These are phyloP conservation scores for Latrodectus geometricus DNA, from an alignment of 1,140 invertebrate genomes.

Conservation along the genomic window DNA sequence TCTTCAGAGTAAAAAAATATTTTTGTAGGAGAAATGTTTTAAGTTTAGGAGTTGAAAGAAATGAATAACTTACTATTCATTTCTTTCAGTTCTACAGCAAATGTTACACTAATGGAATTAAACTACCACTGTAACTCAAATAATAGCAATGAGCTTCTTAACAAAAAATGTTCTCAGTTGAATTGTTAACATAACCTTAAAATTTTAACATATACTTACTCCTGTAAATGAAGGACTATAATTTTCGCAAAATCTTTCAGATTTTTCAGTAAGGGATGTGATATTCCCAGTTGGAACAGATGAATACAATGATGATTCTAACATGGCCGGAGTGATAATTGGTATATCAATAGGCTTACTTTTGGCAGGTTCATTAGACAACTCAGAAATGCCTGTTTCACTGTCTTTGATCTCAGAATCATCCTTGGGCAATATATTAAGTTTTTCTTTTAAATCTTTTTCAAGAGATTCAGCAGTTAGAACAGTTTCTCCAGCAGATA, in stretches of 20 bases:
- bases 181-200: too few relatives aligned
- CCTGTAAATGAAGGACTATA: constrained; percentile 26
- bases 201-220: constrained; percentile 15
- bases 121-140: too few relatives aligned
- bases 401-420: background rate
- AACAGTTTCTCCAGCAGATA: constrained; percentile 12
- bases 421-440: constrained; percentile 46
- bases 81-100: too few relatives aligned
- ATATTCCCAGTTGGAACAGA: constrained; percentile 16
- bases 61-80: too few relatives aligned
- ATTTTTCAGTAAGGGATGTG: constrained; percentile 35
- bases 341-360: constrained; percentile 54
- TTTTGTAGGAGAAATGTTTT: too few relatives aligned
- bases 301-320: constrained; percentile 49
- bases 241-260: constrained; percentile 15
- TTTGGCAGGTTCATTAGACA: constrained; percentile 20
- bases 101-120: too few relatives aligned
- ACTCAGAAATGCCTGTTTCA: background rate
- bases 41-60: too few relatives aligned
- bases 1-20: too few relatives aligned
- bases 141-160: background rate
- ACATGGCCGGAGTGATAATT: constrained; percentile 64
- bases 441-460: constrained; percentile 58
- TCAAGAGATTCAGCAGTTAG: constrained; percentile 39
- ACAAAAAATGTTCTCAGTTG: background rate